Evolutionary conservation across 2,113 vertebrate species (phyloP).

Genomic region (Gallinago paraguaiae): DNA sequence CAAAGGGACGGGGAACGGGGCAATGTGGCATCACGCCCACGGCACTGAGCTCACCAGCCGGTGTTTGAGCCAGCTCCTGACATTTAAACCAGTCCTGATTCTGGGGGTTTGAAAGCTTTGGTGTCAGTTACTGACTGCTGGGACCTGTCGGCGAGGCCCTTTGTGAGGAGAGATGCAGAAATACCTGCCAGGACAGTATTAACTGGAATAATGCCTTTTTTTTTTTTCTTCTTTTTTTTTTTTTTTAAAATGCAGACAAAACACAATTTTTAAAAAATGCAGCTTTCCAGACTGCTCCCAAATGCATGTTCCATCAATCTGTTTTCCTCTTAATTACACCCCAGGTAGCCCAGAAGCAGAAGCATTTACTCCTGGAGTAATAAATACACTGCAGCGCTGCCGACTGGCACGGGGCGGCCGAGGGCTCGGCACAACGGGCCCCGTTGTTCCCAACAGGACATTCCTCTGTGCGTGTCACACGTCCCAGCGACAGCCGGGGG

Average conservation of each 20-base stretch:
- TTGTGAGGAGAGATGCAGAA: background rate
- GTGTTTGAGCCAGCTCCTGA: background rate
- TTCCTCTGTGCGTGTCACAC: background rate
- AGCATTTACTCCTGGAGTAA: conserved; percentile 8
- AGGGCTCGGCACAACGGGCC: background rate
- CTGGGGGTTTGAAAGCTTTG: background rate
- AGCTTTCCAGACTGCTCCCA: background rate
- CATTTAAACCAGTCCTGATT: background rate
- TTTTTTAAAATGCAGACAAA: background rate
- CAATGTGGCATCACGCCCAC: rapidly evolving
- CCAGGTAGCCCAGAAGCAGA: conserved; percentile 44
- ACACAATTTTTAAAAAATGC: background rate
- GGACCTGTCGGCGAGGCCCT: background rate
- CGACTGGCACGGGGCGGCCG: background rate
- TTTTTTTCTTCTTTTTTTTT: background rate
- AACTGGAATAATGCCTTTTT: background rate
- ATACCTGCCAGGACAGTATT: background rate
- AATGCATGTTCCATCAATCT: background rate
- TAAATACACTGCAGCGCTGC: background rate
- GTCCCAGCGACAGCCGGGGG: background rate
- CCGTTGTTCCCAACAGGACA: background rate
- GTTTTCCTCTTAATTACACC: conserved; percentile 27
- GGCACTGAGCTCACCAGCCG: background rate
- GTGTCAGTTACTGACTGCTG: background rate
- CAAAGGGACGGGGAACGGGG: rapidly evolving